Percentiles rank a stretch among this genome's conserved stretches.
Conservation (phyloP, 1,140 invertebrate genomes). For the Platorchestia sp. region DNA sequence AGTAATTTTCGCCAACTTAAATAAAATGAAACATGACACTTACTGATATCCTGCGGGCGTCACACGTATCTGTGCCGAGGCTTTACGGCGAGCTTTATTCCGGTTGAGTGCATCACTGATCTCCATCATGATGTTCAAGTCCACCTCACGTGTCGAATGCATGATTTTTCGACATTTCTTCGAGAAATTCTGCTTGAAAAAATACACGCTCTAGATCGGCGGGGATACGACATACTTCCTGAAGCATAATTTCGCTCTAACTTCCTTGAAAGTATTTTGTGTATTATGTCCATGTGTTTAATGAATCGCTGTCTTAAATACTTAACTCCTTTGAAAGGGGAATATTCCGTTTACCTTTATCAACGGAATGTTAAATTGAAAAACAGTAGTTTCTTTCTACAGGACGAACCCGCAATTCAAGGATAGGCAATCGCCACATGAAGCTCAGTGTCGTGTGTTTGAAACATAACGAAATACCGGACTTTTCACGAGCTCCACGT, state of each 20-base stretch:
- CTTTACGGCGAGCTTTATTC: not conserved
- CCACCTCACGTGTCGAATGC: not conserved
- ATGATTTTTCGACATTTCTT: not conserved
- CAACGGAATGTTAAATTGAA: too few species aligned
- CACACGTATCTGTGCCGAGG: not conserved
- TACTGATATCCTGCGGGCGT: not conserved
- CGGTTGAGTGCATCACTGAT: not conserved
- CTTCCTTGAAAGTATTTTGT: not conserved
- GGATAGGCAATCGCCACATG: too few species aligned
- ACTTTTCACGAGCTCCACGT: too few species aligned
- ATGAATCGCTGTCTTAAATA: not conserved
- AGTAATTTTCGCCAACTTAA: not conserved
- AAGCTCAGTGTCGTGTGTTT: too few species aligned
- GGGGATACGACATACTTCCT: not conserved
- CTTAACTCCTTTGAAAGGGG: not conserved
- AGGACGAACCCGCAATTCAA: too few species aligned
- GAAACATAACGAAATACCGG: too few species aligned
- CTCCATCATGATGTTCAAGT: not conserved
- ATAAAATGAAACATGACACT: too few species aligned
- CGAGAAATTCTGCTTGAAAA: not conserved
- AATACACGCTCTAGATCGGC: not conserved
- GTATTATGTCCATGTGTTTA: not conserved
- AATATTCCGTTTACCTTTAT: too few species aligned
- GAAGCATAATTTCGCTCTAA: not conserved
- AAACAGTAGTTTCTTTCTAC: too few species aligned